Evolutionary conservation across 2,888 invertebrate species (phyloP), one percentile per base, ranked within the genome.

Genomic region (Archips crataeganus): DNA sequence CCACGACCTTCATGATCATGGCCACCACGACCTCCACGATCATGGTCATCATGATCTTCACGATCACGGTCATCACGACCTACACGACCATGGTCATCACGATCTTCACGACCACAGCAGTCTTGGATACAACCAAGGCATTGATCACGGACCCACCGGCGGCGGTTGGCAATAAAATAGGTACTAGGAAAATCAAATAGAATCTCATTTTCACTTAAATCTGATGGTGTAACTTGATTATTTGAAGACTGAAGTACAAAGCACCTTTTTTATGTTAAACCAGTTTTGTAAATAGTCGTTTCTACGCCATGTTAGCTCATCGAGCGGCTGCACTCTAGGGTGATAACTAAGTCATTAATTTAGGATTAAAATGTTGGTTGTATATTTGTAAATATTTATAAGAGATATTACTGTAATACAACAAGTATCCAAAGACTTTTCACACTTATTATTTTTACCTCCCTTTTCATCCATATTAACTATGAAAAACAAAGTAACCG

Each of bases 341-440:
- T 94, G 93, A 88, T 92, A 92, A 93, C 94, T 94, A 94, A 94
- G 94, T 94, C 94, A 94, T 94, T 93, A 93, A 89, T 88, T 87
- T 92, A 92, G 85, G 87, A 79, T 87, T 85, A 81, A 81, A 77
- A 76, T 75, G 81, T 79, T 80, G 77, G 80, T 80, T 84, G 87
- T 79, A 85, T 89, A n/a, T 88, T 85, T 93, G 93, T 94, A 92
- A 87, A 93, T 94, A 74, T 51, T 74, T 70, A 82, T 89, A 88
- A 87, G 87, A 79, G 78, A 85, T 83, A 84, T 87, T 88, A 87
- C 88, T 86, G 84, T 83, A 90, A 85, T 87, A 90, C 91, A 88
- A 87, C 77, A 81, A 83, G 80, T 87, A 85, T 89, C 90, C 90
- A 93, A 93, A 93, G 90, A 93, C 78, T 79, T 77, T 11, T 76